Evolutionary conservation across 2,797 vertebrate genomes (phyloP).

Genomic region (Steatocranus sp.): DNA sequence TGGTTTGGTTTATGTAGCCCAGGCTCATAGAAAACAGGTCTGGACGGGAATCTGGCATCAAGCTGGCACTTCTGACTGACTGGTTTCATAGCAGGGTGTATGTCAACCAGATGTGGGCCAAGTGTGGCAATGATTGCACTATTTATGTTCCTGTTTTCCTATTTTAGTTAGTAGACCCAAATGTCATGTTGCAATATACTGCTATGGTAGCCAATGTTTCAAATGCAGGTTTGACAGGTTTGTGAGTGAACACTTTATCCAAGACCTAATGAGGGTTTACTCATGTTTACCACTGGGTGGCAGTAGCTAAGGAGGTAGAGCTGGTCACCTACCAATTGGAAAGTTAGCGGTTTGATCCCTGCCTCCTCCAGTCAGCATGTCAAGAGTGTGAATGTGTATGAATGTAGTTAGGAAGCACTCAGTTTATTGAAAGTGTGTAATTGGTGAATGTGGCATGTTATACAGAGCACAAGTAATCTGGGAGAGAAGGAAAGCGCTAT

Average conservation of each 20-base stretch:
- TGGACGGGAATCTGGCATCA: neutral
- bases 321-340: fast-evolving
- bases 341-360: fast-evolving
- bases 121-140: neutral
- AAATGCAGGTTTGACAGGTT: neutral
- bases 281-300: neutral
- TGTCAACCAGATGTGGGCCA: neutral
- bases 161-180: neutral
- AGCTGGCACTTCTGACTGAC: neutral
- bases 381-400: fast-evolving
- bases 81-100: neutral
- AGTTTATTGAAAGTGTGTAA: fast-evolving
- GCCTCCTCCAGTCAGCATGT: fast-evolving
- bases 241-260: neutral
- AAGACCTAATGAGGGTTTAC: neutral
- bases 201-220: neutral
- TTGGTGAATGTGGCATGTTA: neutral
- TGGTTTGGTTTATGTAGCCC: neutral
- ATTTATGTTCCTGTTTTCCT: fast-evolving
- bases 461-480: fast-evolving
- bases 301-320: neutral
- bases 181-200: neutral
- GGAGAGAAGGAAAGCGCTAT: neutral
- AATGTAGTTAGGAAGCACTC: neutral
- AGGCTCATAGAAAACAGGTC: neutral